Percentiles rank a stretch among this genome's conserved stretches.
These are phyloP conservation scores for Prenolepis imparis DNA, from an alignment of 2,888 invertebrate species.

Conservation along the genomic window DNA sequence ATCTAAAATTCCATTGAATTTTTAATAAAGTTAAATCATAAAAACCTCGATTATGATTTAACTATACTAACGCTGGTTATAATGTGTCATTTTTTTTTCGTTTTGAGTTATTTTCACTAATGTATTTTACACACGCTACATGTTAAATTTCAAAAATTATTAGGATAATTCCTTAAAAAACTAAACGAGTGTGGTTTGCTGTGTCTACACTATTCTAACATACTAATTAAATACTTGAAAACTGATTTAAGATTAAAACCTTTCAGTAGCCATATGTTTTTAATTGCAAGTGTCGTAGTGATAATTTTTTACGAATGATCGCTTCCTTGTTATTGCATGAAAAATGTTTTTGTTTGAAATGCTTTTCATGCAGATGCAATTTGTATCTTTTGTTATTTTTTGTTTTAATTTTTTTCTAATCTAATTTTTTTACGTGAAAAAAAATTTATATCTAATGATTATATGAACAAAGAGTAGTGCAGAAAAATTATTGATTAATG, in stretches of 20 bases:
- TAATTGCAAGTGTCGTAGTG: constrained; percentile 61
- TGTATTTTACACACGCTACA: background rate
- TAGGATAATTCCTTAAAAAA: constrained; percentile 22
- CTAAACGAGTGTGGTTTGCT: constrained; percentile 82
- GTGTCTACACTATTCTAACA: constrained; percentile 71
- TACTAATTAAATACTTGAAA: constrained; percentile 33
- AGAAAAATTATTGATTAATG: constrained; percentile 18
- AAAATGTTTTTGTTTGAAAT: constrained; percentile 38
- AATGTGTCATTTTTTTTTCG: background rate
- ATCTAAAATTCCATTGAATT: constrained; percentile 12
- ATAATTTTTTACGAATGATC: constrained; percentile 49
- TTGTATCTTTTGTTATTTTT: constrained; percentile 17
- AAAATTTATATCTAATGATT: constrained; percentile 7
- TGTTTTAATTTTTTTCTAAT: constrained; percentile 4
- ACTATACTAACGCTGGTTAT: constrained; percentile 2
- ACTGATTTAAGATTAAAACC: constrained; percentile 56
- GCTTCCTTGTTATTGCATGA: constrained; percentile 68
- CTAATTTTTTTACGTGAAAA: background rate
- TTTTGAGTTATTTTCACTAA: background rate
- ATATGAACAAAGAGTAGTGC: background rate
- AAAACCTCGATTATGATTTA: constrained; percentile 13
- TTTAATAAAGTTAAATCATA: background rate
- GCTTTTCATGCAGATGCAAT: constrained; percentile 28
- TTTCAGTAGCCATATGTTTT: constrained; percentile 66
- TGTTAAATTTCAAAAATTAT: constrained; percentile 8